phyloP scores from a whole-genome alignment of 2,113 vertebrate genomes.

The Eira barbara region DNA sequence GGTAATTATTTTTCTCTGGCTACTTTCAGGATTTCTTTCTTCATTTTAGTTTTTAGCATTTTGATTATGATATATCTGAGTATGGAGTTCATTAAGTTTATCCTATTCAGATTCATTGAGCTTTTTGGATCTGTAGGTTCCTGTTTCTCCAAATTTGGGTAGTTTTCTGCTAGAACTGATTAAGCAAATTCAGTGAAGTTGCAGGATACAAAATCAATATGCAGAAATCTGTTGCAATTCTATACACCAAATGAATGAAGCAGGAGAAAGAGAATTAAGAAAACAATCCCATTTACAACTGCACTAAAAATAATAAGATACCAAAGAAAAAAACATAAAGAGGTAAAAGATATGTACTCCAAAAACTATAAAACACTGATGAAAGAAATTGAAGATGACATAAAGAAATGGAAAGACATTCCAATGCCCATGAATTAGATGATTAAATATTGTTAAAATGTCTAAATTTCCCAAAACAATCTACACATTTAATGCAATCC shows the following conservation, averaged over 20 bases:
- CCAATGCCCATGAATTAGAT: not conserved
- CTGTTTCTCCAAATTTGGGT: not conserved
- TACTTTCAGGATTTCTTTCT: not conserved
- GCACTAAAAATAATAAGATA: not conserved
- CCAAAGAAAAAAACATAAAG: not conserved
- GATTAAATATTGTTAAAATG: not conserved
- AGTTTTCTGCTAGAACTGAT: not conserved
- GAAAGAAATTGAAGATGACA: not conserved
- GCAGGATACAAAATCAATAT: not conserved
- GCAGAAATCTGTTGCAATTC: not conserved
- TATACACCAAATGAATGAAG: not conserved
- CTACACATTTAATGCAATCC: too few relatives aligned
- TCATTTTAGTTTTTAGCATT: not conserved
- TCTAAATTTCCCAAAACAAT: too few relatives aligned
- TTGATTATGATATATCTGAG: not conserved
- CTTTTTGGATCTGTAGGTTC: not conserved
- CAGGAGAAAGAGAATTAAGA: not conserved
- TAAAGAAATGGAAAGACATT: not conserved
- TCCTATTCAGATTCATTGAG: not conserved
- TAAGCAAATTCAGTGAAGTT: not conserved
- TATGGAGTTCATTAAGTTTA: not conserved
- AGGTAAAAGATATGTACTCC: not conserved
- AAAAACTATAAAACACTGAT: not conserved
- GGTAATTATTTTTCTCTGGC: not conserved
- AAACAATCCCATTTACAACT: not conserved